Evolutionary conservation across 2,888 invertebrate genomes (phyloP).

Genomic region (Notodromas monacha): DNA sequence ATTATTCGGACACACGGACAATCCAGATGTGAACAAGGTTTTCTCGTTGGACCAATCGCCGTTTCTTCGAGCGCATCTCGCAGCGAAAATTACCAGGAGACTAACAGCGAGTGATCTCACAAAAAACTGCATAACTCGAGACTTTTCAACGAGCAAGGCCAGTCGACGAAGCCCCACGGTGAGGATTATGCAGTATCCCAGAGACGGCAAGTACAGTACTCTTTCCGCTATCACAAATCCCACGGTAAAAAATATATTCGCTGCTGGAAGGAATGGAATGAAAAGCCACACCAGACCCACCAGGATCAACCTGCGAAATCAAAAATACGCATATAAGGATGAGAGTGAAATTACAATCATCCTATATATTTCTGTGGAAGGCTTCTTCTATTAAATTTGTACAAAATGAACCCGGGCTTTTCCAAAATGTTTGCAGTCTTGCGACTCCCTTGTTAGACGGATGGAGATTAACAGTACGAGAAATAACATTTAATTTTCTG

Average conservation of each 20-base stretch:
- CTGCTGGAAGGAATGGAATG: conserved; percentile 49
- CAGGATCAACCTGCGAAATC: conserved; percentile 5
- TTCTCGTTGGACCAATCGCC: conserved; percentile 48
- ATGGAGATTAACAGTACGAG: no score
- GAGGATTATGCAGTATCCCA: conserved; percentile 39
- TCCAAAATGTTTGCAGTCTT: no score
- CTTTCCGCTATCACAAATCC: conserved; percentile 71
- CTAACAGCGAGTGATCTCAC: not conserved
- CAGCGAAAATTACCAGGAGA: conserved; percentile 13
- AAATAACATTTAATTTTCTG: no score
- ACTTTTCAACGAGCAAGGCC: no score
- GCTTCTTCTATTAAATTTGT: not conserved
- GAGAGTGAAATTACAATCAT: no score
- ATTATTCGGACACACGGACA: conserved; percentile 63
- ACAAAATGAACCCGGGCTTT: conserved; percentile 7
- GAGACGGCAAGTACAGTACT: conserved; percentile 43
- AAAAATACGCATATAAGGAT: conserved; percentile 1
- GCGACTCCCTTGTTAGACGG: no score
- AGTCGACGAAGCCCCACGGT: conserved; percentile 18
- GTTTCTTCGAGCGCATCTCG: conserved; percentile 26
- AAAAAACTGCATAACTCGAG: not conserved
- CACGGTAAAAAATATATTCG: conserved; percentile 47
- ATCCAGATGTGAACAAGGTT: conserved; percentile 38
- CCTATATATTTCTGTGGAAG: no score
- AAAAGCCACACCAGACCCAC: conserved; percentile 27